Base-by-base conservation (phyloP, 2,888 invertebrate species). In the Syrphus vitripennis region DNA sequence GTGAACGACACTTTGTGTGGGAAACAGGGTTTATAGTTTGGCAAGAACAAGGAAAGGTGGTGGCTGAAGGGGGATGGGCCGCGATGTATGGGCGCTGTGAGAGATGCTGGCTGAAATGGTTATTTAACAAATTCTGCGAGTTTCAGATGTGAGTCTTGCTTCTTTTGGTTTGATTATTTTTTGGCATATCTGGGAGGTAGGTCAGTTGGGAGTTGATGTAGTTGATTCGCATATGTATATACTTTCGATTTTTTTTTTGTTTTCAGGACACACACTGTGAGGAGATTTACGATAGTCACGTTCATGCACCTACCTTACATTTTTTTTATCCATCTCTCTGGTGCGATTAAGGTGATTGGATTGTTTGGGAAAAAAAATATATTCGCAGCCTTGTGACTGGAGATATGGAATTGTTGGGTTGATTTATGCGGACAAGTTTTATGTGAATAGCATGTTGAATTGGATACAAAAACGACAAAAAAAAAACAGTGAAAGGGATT, bases 301-400 rank as follows among this genome's bases (percentile, higher is more conserved):
- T 63, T 57, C 53, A 16, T 48, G 34, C 24, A 67, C 50, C 67
- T 50, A 67, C 42, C 42, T 59, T 37, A 37, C 59, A 21, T 59
- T 19, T n/a, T 16, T 16, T 42, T 61, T 37, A 40, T 74, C 14
- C 42, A 71, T 81, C 40, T 72, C 48, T 53, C 31, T 34, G 50
- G 72, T 31, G 59, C 59, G 84, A 84, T 84, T 81, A 80, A 55
- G 76, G 84, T 84, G 84, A 84, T 77, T 81, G 80, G 84, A 72
- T 69, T 45, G 42, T 12, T 65, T 48, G 63, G 69, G 14, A 37
- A 59, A 69, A 74, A 59, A 48, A 16, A 42, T 42, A 59, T 72
- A 72, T 76, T 72, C 53, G 48, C 80, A 83, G 70, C 57, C 80
- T 75, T 83, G 79, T 75, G 57, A 50, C 34, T 21, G 31, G 59